Evolutionary conservation across 35 echinoderm and acorn worm species (phyloP), one percentile per base, ranked within the genome.

Genomic region (Heliocidaris erythrogramma): DNA sequence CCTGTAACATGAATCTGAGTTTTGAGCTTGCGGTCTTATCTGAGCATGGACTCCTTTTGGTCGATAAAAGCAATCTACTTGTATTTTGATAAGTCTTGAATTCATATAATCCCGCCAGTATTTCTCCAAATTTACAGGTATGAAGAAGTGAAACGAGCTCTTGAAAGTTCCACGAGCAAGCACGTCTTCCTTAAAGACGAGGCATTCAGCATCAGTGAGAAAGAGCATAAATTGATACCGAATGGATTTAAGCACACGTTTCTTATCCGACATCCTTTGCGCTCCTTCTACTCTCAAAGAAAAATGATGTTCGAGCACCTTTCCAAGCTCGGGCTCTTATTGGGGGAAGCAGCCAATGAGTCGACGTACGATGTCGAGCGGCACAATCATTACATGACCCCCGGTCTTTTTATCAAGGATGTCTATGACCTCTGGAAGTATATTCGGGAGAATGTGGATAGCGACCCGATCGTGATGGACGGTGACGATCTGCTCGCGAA

Each of bases 351-450:
- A 5, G 91, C 91, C 21, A 42, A 92, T 13, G 49, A 92, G 91
- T 30, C 31, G n/a, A 92, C 91, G 5, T 92, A 92, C 91, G 50
- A 92, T 42, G n/a, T 92, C 91, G 48, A 92, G 50, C 91, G 91
- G 5, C 31, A 92, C 49, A 48, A 59, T 29, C 47, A 59, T 11
- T 92, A 92, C 91, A 48, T 92, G 31, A 30, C 91, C 29, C n/a
- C 91, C 10, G 91, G 91, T 48, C 48, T 50, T 92, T 92, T 92
- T 49, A 48, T 92, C 48, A 92, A 92, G 91, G 91, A 92, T 13
- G n/a, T 92, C 48, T 92, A 92, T 27, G 91, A 92, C 50, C 29
- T 92, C 48, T 92, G 91, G 91, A 92, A 92, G 13, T 92, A 50
- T 48, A 48, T 92, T 48, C 47, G 49, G 48, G 47, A 92, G 47